Evolutionary conservation across 2,797 vertebrate genomes (phyloP), one percentile per base, ranked within the genome.

Genomic region (Cyclopterus lumpus): DNA sequence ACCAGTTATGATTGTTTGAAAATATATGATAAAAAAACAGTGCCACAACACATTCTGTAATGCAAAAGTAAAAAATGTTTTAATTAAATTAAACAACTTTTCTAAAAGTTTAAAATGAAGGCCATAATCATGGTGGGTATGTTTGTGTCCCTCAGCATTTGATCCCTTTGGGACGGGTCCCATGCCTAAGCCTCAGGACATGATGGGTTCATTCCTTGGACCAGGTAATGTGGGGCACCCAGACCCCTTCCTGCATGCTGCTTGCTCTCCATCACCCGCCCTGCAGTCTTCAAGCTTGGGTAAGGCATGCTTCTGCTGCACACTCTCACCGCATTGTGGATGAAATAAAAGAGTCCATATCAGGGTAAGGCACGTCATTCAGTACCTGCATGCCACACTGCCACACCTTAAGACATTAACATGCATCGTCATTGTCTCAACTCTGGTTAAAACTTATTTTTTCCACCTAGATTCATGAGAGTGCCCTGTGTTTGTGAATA

Each of bases 191-290:
- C 95, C 95, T 77, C 96, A 96, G 75, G 97, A 99, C 90, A 92
- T 98, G 87, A 96, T 98, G 90, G 96, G 97, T 8, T 95, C 96
- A 58, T 97, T 99, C 82, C 95, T 99, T 44, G 96, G 95, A 83
- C 95, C 95, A 88, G 95, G 97, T 90, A 95, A 93, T 75, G 79
- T 91, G 83, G 92, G 90, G 79, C 93, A 96, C 67, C 90, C 95
- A 66, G 97, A 98, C 91, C 95, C 96, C 77, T 97, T 99, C 88
- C 95, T 97, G 89, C 97, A 98, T 92, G 95, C 96, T 54, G 94
- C 96, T 67, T 94, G 96, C 89, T 97, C 97, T 85, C 96, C 97
- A 77, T 98, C 97, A 60, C 97, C 97, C 76, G 97, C 96, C 46
- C 91, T 96, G 85, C 97, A 97, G 82, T 90, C 89, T 42, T 70